Evolutionary conservation across 2,113 vertebrate species (phyloP).

Genomic region (Lagopus muta): DNA sequence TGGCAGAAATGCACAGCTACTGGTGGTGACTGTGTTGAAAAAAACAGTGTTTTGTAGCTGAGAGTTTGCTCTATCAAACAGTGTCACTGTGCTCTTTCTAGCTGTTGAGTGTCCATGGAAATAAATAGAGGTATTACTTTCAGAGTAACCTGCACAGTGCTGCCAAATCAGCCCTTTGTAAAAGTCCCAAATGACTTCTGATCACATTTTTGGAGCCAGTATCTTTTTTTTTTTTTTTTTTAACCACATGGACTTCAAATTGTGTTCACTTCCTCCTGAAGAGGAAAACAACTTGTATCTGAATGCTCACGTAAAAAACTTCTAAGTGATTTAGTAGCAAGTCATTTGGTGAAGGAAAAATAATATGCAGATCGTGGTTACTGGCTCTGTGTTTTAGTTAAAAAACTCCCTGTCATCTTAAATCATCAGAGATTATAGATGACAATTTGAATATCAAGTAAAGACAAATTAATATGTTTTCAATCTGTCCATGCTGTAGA

Average conservation of each 20-base stretch:
- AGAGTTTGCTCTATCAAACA: no score
- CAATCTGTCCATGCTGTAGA: not conserved
- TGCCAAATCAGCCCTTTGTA: not conserved
- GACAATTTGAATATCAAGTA: not conserved
- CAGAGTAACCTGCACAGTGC: no score
- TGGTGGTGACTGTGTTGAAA: no score
- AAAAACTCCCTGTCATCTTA: not conserved
- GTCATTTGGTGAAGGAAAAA: not conserved
- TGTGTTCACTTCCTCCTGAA: not conserved
- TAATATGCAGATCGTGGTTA: not conserved
- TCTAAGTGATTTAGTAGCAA: not conserved
- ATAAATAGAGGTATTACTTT: no score
- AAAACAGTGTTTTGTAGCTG: no score
- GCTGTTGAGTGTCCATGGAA: no score
- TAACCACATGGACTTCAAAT: not conserved
- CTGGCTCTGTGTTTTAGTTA: not conserved
- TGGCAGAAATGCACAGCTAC: no score
- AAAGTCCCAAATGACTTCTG: not conserved
- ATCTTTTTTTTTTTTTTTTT: not conserved
- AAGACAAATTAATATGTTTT: not conserved
- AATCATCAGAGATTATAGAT: conserved; percentile 14
- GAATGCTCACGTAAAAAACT: not conserved
- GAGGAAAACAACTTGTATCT: not conserved
- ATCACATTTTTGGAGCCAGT: not conserved
- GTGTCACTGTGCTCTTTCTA: no score